Percentiles rank a stretch among this genome's conserved stretches.
Conservation (phyloP, 2,888 invertebrate genomes). For the Cephalotes varians region DNA sequence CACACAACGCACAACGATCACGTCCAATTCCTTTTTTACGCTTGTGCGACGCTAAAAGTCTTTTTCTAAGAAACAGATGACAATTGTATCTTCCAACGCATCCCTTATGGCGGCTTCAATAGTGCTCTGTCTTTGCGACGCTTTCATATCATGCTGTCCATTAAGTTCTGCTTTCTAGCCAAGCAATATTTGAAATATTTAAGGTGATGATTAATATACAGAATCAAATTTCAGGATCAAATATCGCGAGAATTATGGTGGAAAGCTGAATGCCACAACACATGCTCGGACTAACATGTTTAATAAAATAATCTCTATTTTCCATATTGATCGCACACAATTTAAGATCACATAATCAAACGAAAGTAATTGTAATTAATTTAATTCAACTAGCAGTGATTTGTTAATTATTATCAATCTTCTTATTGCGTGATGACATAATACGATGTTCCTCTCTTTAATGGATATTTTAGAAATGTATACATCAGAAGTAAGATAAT, state of each 20-base stretch:
- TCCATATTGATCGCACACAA: neutral
- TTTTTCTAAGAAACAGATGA: conserved; percentile 14
- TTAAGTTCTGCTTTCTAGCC: conserved; percentile 29
- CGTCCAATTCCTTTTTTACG: conserved; percentile 43
- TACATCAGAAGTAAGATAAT: neutral
- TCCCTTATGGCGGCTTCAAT: conserved; percentile 47
- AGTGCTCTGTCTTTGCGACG: neutral
- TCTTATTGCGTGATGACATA: neutral
- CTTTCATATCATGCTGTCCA: conserved; percentile 10
- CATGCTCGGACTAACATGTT: neutral
- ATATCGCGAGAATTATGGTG: neutral
- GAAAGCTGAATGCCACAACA: conserved; percentile 10
- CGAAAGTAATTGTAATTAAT: neutral
- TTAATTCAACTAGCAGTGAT: neutral
- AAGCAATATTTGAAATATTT: neutral
- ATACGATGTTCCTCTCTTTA: no score
- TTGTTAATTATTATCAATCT: conserved; percentile 12
- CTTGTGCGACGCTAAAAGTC: conserved; percentile 39
- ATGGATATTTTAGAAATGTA: conserved; percentile 12
- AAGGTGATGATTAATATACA: neutral
- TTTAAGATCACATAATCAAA: conserved; percentile 8
- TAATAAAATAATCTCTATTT: conserved; percentile 29
- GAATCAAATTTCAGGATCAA: conserved; percentile 10
- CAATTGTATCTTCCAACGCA: conserved; percentile 43
- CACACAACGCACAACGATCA: conserved; percentile 65